These are phyloP conservation scores for Nasalis larvatus DNA, from an alignment of 2,113 vertebrate species.

Conservation along the genomic window DNA sequence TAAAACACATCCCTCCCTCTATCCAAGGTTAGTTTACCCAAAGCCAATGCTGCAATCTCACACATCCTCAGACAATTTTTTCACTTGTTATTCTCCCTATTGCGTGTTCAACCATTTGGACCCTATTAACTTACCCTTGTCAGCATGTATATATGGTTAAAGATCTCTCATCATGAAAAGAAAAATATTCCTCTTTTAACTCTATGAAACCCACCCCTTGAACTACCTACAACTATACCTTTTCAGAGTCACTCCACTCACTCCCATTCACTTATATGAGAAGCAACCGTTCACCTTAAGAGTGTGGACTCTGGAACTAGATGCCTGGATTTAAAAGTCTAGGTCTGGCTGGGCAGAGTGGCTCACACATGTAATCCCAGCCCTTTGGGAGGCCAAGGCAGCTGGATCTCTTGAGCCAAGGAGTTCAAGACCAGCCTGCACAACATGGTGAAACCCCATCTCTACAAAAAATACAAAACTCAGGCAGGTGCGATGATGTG, in stretches of 20 bases:
- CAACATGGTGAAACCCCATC: no score
- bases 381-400: no score
- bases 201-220: not conserved
- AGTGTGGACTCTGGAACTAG: not conserved
- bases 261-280: not conserved
- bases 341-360: no score
- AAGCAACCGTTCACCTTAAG: not conserved
- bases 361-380: no score
- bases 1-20: not conserved
- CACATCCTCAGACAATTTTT: no score
- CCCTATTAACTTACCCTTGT: not conserved
- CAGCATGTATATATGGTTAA: not conserved
- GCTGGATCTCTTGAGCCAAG: no score
- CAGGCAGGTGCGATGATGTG: no score
- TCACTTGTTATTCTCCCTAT: not conserved
- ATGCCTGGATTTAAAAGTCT: not conserved
- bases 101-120: not conserved
- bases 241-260: not conserved
- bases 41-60: not conserved
- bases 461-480: no score
- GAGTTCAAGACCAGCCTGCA: no score
- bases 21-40: not conserved
- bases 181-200: not conserved
- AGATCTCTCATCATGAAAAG: not conserved
- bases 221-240: not conserved